Conservation (phyloP, 2,888 invertebrate species). For the Microctonus brassicae region DNA sequence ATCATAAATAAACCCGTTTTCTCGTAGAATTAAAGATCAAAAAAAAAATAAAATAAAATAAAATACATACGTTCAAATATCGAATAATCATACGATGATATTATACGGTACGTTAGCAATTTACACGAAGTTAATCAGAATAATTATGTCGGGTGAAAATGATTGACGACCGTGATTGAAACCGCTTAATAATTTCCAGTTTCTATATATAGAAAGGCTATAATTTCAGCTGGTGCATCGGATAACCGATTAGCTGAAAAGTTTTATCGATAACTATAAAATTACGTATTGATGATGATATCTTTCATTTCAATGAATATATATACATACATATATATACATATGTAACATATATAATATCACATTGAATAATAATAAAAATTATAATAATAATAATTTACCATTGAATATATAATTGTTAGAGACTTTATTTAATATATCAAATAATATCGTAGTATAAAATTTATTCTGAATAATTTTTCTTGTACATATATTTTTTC, state of each 20-base stretch:
- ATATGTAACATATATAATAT: too few relatives aligned
- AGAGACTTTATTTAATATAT: too few relatives aligned
- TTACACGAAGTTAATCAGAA: background rate
- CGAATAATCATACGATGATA: background rate
- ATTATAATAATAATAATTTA: too few relatives aligned
- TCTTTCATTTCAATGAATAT: background rate
- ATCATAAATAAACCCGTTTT: background rate
- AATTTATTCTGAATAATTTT: too few relatives aligned
- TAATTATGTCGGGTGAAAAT: background rate
- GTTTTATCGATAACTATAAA: background rate
- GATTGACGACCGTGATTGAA: background rate
- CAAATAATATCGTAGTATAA: too few relatives aligned
- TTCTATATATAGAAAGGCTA: background rate
- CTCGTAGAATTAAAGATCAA: background rate
- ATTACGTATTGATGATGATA: background rate
- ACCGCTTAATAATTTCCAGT: slow-evolving; percentile 3
- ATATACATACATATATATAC: too few relatives aligned
- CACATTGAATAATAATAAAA: too few relatives aligned
- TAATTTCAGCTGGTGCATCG: background rate
- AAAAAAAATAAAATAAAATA: background rate
- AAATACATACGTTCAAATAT: background rate
- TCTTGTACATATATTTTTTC: too few relatives aligned
- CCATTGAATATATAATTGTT: too few relatives aligned
- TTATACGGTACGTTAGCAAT: background rate
- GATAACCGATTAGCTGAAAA: background rate